Base-by-base conservation (phyloP, 1,140 invertebrate species). In the Calycopis cecrops region DNA sequence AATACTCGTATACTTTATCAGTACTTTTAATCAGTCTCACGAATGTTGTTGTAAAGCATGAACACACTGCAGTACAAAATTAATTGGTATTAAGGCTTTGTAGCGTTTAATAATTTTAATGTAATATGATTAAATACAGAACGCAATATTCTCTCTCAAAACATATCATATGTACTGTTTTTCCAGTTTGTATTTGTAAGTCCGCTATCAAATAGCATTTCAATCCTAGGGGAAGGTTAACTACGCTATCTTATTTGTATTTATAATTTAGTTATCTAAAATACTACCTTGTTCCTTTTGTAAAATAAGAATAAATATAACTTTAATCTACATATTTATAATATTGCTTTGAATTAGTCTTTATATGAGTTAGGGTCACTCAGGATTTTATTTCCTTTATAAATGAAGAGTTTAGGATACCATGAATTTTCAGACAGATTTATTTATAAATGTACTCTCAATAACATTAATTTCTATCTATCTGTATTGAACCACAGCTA, bases 81-180 rank as follows among this genome's bases (percentile, higher is more conserved):
- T 44, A 44, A 28, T 28, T 28, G 21, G 6, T 44, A 9, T 44
- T 44, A 44, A 44, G 12, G 40, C 40, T 44, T 44, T 16, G 40
- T 44, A 44, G 40, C 40, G 35, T 37, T 37, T 44, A 4, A 44
- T 44, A 44, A 12, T 44, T 16, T 16, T 44, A 44, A 44, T 16
- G 21, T 28, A 28, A 3, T 3, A 28, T 44, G 8, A 44, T 16
- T 16, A 28, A 28, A 28, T 28, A 44, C 40, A 9, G 14, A 40
- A 44, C 16, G 40, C 40, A 44, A 44, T 44, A 44, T 44, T 16
- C 17, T 44, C 40, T 44, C 40, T 44, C 40, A 44, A 9, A 28
- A 44, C 40, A 44, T 44, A 44, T 44, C 40, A 44, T 17, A n/a
- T 37, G 11, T n/a, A 37, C 35, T 37, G 35, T 28, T 16, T 44